Base-by-base conservation (phyloP, 2,888 invertebrate species). In the Uloborus plumipes region DNA sequence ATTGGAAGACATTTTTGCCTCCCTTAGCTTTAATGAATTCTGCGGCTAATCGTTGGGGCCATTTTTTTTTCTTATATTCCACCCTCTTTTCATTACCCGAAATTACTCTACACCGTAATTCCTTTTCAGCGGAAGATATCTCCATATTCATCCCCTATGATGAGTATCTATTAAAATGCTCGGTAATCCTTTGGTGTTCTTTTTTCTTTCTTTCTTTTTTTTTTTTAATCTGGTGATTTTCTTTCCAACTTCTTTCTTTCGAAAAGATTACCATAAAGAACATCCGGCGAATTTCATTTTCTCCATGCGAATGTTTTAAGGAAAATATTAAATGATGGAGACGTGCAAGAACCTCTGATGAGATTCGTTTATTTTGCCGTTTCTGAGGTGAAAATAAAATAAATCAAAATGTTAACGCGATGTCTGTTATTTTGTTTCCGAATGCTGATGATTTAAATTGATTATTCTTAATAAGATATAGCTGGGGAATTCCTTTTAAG, bases 1-100 rank as follows among this genome's bases (percentile, higher is more conserved):
- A 80, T 80, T 67, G 79, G 69, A 53, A 53, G 79, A 72, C 78
- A 78, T 73, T 73, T 80, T 80, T 80, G 69, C 73, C 51, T 59
- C 58, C 59, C 64, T 53, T 66, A 72, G 65, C 78, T 72, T 69
- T 73, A 80, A 80, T 80, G 79, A 80, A 80, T 73, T 73, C 79
- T 62, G 66, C 16, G 62, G 69, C 79, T 80, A 73, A 80, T 80
- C 67, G 72, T 26, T 72, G 50, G 59, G 22, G 50, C 67, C 26
- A 65, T 55, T 66, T 74, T 66, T 59, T 6, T 31, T 51, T 51
- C 51, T n/a, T 16, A 20, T 69, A 31, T 31, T 58, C 49, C 59
- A 49, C 39, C 75, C 69, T 39, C 49, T 78, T 72, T 65, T 78
- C 78, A 78, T 78, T 71, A 71, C 18, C 59, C 22, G 20, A 20